Evolutionary conservation across 1,140 invertebrate species (phyloP).

Genomic region (Batillaria attramentaria): DNA sequence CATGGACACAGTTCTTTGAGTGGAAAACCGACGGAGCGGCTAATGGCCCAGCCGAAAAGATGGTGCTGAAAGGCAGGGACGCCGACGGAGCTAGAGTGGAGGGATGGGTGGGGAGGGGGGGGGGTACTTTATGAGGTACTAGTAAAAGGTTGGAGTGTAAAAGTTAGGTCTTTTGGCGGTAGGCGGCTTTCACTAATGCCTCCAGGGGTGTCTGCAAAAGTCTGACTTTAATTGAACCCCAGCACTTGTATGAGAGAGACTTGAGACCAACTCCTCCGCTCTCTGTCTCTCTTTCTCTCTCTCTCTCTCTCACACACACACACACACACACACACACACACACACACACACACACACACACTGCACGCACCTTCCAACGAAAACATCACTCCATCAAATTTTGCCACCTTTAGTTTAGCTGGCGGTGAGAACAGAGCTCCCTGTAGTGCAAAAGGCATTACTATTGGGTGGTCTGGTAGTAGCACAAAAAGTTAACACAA

Average conservation of each 20-base stretch:
- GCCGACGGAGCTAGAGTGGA: not conserved
- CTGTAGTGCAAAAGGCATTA: not conserved
- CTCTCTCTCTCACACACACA: slow-evolving; percentile 14
- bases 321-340: not conserved
- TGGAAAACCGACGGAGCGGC: not conserved
- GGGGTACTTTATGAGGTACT: not conserved
- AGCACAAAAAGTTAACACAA: not conserved
- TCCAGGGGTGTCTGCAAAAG: not conserved
- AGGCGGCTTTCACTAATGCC: not conserved
- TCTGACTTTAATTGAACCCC: not conserved
- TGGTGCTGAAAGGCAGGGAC: too few species aligned
- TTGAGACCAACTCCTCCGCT: not conserved
- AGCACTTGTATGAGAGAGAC: not conserved
- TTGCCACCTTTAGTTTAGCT: not conserved
- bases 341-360: not conserved
- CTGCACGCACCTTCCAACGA: not conserved
- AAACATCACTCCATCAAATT: not conserved
- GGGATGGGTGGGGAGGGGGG: not conserved
- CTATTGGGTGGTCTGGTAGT: not conserved
- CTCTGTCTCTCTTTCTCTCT: not conserved
- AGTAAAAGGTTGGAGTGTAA: not conserved
- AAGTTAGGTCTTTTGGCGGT: not conserved
- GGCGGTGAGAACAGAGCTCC: not conserved
- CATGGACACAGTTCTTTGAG: not conserved
- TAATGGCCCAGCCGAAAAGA: not conserved